These are phyloP conservation scores for Eumaeus atala DNA, from an alignment of 1,140 invertebrate genomes.

Conservation along the genomic window DNA sequence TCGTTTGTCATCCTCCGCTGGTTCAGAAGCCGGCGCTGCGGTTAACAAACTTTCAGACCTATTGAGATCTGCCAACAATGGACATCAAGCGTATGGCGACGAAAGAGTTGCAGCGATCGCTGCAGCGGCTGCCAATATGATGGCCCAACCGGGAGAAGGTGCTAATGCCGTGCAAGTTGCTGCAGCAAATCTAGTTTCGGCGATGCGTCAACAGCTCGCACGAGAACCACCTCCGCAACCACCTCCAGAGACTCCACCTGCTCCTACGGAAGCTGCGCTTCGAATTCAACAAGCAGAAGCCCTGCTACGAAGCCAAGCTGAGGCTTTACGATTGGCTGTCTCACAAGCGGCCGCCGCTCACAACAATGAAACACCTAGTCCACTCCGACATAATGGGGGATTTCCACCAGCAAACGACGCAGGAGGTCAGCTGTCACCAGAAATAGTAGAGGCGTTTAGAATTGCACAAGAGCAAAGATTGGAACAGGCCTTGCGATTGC, in stretches of 20 bases:
- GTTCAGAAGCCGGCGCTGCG: constrained; percentile 83
- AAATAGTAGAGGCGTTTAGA: constrained; percentile 81
- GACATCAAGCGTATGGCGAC: constrained; percentile 77
- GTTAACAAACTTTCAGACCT: constrained; percentile 83
- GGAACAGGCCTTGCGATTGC: constrained; percentile 86
- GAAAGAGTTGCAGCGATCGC: constrained; percentile 85
- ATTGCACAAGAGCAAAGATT: constrained; percentile 85
- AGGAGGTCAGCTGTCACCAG: constrained; percentile 74
- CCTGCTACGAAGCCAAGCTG: constrained; percentile 86
- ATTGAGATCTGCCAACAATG: constrained; percentile 75
- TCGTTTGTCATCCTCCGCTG: constrained; percentile 83
- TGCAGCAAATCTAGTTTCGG: constrained; percentile 85
- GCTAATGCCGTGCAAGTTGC: constrained; percentile 79
- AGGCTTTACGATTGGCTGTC: constrained; percentile 86
- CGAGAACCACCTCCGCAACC: constrained; percentile 75
- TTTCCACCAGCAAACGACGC: constrained; percentile 57
- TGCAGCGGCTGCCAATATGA: constrained; percentile 81
- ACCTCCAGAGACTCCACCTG: constrained; percentile 66
- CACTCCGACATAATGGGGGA: constrained; percentile 70
- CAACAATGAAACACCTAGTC: constrained; percentile 46
- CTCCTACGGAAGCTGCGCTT: constrained; percentile 77
- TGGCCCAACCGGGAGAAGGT: constrained; percentile 75
- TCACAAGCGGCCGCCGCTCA: constrained; percentile 74
- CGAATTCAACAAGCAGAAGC: constrained; percentile 87
- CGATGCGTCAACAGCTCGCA: constrained; percentile 81